Conservation (phyloP, 2,113 vertebrate species). For the Hemiscyllium ocellatum region DNA sequence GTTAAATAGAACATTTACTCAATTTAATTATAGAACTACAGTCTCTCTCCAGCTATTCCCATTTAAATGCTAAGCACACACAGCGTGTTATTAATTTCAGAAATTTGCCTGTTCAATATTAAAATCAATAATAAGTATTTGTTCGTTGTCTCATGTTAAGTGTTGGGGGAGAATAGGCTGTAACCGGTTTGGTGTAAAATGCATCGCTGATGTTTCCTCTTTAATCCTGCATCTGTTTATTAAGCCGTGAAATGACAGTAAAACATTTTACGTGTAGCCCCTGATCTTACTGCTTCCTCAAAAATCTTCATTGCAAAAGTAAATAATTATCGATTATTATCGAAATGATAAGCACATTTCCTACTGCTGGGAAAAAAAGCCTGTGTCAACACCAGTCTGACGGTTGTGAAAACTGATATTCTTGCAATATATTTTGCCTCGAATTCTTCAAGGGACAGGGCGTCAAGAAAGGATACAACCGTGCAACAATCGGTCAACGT, state of each 20-base stretch:
- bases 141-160: conserved; percentile 4
- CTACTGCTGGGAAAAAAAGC: background rate
- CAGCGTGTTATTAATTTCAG: background rate
- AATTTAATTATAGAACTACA: conserved; percentile 29
- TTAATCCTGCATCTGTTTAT: background rate
- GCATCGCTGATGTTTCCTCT: background rate
- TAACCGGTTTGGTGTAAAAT: background rate
- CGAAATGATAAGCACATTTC: background rate
- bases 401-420: no score
- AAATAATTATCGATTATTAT: background rate
- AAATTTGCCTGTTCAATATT: conserved; percentile 3
- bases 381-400: background rate
- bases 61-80: background rate
- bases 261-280: background rate
- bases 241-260: background rate
- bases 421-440: background rate
- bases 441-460: background rate
- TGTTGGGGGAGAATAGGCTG: background rate
- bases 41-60: background rate
- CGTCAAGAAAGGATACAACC: background rate
- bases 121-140: conserved; percentile 27
- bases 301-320: background rate
- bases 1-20: conserved; percentile 36
- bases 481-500: background rate
- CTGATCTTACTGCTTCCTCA: background rate